phyloP scores from a whole-genome alignment of 2,888 invertebrate species.

The Cylindroiulus punctatus region DNA sequence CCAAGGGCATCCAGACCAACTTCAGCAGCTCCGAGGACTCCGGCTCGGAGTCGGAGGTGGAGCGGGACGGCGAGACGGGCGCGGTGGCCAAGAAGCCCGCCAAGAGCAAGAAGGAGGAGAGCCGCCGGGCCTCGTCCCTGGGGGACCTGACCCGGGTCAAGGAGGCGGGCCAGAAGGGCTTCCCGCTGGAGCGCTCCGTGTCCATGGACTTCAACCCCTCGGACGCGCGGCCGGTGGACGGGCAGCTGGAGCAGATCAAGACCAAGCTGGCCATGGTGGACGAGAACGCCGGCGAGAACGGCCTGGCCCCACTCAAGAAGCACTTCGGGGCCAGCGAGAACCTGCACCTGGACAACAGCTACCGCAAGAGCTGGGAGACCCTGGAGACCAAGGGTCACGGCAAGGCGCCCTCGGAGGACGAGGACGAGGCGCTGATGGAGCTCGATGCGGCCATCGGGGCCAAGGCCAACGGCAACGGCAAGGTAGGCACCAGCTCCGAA shows the following conservation, averaged over 20 bases:
- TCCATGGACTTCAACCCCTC: constrained; percentile 79
- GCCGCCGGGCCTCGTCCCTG: constrained; percentile 79
- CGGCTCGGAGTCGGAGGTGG: constrained; percentile 49
- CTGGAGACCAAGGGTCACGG: constrained; percentile 36
- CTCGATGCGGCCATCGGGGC: background rate
- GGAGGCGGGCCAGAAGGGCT: constrained; percentile 63
- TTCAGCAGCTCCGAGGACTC: constrained; percentile 52
- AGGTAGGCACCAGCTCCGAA: background rate
- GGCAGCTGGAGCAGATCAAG: constrained; percentile 61
- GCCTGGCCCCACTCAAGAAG: constrained; percentile 34
- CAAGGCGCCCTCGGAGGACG: constrained; percentile 16
- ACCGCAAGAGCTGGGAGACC: constrained; percentile 51
- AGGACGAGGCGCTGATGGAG: constrained; percentile 29
- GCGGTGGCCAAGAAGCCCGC: constrained; percentile 44
- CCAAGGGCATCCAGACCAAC: constrained; percentile 55
- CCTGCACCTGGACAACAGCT: constrained; percentile 52
- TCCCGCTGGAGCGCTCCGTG: constrained; percentile 76
- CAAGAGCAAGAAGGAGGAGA: constrained; percentile 46
- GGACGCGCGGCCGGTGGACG: constrained; percentile 60
- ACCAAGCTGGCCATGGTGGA: constrained; percentile 46
- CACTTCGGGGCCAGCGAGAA: constrained; percentile 56
- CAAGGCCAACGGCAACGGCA: constrained; percentile 14
- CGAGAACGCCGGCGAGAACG: constrained; percentile 43
- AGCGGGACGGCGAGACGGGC: constrained; percentile 51
- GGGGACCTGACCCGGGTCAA: constrained; percentile 79